These are phyloP conservation scores for Leucophenga maculata DNA, from an alignment of 2,888 invertebrate species.

Conservation along the genomic window DNA sequence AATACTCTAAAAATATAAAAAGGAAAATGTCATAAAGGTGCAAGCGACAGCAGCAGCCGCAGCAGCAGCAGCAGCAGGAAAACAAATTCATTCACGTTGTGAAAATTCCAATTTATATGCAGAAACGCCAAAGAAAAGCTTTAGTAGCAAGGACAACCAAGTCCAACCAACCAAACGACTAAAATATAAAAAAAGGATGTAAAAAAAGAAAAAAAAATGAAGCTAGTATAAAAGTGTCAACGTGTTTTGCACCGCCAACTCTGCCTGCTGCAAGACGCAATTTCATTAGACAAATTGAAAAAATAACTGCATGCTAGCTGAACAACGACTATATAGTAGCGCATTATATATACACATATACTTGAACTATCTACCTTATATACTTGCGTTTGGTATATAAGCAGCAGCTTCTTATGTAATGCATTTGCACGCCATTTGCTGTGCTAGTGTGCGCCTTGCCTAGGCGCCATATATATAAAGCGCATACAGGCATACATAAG, in stretches of 20 bases:
- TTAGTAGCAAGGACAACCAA: slow-evolving; percentile 29
- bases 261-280: slow-evolving; percentile 55
- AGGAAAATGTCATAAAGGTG: slow-evolving; percentile 69
- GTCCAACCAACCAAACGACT: slow-evolving; percentile 26
- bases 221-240: slow-evolving; percentile 54
- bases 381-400: slow-evolving; percentile 42
- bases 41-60: slow-evolving; percentile 56
- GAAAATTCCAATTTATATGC: slow-evolving; percentile 72
- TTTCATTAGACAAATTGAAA: slow-evolving; percentile 71
- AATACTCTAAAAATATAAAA: slow-evolving; percentile 52
- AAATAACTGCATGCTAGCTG: slow-evolving; percentile 53
- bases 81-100: slow-evolving; percentile 28
- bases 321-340: slow-evolving; percentile 38
- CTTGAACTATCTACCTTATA: slow-evolving; percentile 13
- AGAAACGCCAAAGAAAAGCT: slow-evolving; percentile 55
- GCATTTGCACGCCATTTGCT: slow-evolving; percentile 51
- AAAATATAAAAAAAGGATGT: not conserved
- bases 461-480: slow-evolving; percentile 38
- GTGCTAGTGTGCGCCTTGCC: slow-evolving; percentile 39
- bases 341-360: slow-evolving; percentile 34
- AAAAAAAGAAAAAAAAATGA: slow-evolving; percentile 7
- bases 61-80: slow-evolving; percentile 29
- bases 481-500: slow-evolving; percentile 31
- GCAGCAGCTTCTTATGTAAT: slow-evolving; percentile 58
- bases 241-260: slow-evolving; percentile 34